These are phyloP conservation scores for Xiphophorus hellerii DNA, from an alignment of 2,113 vertebrate species.

Conservation along the genomic window DNA sequence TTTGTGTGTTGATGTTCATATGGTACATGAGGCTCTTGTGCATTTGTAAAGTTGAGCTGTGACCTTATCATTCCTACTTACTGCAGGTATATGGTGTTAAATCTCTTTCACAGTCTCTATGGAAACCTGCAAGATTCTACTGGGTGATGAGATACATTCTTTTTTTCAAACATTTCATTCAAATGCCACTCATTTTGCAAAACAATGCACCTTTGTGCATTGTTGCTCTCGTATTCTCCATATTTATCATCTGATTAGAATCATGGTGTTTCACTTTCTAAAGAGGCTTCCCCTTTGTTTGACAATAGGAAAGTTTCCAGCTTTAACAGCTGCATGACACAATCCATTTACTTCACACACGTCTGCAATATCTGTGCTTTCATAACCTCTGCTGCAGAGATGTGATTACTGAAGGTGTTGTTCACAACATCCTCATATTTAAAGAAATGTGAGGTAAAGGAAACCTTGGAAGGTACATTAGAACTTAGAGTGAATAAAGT, in stretches of 20 bases:
- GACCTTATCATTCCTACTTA: slow-evolving; percentile 17
- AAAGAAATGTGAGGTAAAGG: neutral
- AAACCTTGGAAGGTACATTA: neutral
- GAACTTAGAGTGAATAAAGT: neutral
- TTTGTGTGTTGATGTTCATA: neutral
- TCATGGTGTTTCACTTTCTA: neutral
- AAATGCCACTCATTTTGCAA: neutral
- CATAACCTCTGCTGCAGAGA: slow-evolving; percentile 17
- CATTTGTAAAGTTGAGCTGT: neutral
- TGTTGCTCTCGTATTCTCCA: neutral
- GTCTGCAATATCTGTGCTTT: slow-evolving; percentile 36
- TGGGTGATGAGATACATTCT: neutral
- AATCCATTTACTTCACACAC: slow-evolving; percentile 28
- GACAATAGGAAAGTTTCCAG: slow-evolving; percentile 13
- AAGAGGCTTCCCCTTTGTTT: slow-evolving; percentile 1
- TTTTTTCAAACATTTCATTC: slow-evolving; percentile 1
- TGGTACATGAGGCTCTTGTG: neutral
- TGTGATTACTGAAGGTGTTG: slow-evolving; percentile 8
- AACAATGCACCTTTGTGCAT: neutral
- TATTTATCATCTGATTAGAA: neutral
- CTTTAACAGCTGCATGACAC: slow-evolving; percentile 38
- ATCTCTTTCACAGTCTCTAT: slow-evolving; percentile 30
- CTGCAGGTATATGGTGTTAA: slow-evolving; percentile 13
- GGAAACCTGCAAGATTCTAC: slow-evolving; percentile 30
- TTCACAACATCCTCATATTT: slow-evolving; percentile 14